phyloP scores from a whole-genome alignment of 2,113 vertebrate species.

The Cheilinus undulatus region DNA sequence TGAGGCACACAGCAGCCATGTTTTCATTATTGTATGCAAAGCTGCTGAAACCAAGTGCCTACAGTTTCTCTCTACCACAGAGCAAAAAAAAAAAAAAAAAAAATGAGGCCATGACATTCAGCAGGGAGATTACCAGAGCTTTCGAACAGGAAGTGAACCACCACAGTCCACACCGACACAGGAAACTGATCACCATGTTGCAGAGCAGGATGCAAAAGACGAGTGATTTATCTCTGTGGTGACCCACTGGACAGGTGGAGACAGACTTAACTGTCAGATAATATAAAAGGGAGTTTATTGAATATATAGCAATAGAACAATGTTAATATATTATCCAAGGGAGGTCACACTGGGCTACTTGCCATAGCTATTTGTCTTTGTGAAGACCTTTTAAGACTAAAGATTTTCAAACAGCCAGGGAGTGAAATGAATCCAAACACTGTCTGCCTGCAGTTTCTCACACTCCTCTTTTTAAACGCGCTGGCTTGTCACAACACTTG shows the following conservation, averaged over 20 bases:
- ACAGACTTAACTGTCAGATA: constrained; percentile 41
- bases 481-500: constrained; percentile 76
- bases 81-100: constrained; percentile 75
- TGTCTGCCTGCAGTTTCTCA: constrained; percentile 71
- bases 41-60: constrained; percentile 77
- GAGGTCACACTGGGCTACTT: constrained; percentile 31
- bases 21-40: constrained; percentile 57
- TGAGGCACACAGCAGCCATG: constrained; percentile 29
- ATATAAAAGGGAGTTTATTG: constrained; percentile 32
- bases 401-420: constrained; percentile 51
- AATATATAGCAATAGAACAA: constrained; percentile 28
- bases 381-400: constrained; percentile 70
- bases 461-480: constrained; percentile 66
- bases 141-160: constrained; percentile 75
- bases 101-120: constrained; percentile 80
- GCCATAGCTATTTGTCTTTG: constrained; percentile 47
- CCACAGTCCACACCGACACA: constrained; percentile 76
- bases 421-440: constrained; percentile 66
- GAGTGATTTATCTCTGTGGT: constrained; percentile 58
- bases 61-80: constrained; percentile 71
- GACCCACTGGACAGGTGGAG: constrained; percentile 63
- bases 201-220: constrained; percentile 65
- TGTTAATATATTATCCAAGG: constrained; percentile 57
- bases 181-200: constrained; percentile 74
- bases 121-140: constrained; percentile 74